A percentile compares a stretch with the other conserved stretches of the same genome.
Conservation (phyloP, 2,888 invertebrate genomes). For the Phengaris arion region DNA sequence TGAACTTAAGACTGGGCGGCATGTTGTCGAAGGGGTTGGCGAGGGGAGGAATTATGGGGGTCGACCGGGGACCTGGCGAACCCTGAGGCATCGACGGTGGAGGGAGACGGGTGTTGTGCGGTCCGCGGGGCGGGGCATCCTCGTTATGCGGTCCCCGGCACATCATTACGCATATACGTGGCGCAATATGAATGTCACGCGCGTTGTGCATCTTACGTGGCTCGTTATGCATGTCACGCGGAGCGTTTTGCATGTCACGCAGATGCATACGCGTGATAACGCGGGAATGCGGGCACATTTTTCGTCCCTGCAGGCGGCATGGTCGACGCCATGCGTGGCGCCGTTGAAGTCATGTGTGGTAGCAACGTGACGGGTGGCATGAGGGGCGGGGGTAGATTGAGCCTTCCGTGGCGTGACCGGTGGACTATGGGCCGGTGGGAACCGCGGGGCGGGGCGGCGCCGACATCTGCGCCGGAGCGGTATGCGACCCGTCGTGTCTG, state of each 20-base stretch:
- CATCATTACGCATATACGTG: no score
- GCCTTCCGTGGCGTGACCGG: no score
- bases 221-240: not conserved
- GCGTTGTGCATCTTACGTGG: not conserved
- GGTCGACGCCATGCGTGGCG: not conserved
- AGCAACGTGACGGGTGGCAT: not conserved
- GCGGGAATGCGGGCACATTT: not conserved
- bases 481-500: not conserved
- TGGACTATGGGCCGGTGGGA: not conserved
- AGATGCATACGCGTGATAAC: no score
- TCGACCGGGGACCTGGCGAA: conserved; percentile 31
- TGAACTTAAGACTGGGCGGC: conserved; percentile 53
- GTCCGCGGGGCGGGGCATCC: not conserved
- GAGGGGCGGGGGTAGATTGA: not conserved
- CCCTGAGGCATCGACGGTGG: not conserved
- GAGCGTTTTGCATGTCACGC: not conserved
- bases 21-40: conserved; percentile 64
- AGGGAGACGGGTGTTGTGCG: not conserved
- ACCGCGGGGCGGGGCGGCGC: not conserved
- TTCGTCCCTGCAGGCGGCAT: not conserved
- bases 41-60: conserved; percentile 53
- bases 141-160: conserved; percentile 24
- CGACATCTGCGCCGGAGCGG: not conserved
- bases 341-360: not conserved
- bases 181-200: not conserved